Evolutionary conservation across 2,797 vertebrate genomes (phyloP).

Genomic region (Ceryle rudis): DNA sequence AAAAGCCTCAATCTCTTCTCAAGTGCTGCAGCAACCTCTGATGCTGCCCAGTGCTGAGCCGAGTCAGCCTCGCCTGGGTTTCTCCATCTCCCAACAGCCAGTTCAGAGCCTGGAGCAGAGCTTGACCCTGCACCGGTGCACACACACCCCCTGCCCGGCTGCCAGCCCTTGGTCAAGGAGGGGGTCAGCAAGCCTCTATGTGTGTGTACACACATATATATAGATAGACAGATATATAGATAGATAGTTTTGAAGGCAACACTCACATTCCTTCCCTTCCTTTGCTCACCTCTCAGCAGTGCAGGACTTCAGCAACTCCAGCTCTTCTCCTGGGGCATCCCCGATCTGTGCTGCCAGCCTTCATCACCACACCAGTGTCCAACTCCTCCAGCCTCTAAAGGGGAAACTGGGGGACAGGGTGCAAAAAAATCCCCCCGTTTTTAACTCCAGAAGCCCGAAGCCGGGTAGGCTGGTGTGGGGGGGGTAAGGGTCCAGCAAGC

Average conservation of each 20-base stretch:
- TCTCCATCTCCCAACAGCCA: not conserved
- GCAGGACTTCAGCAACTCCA: not conserved
- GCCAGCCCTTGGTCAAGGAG: too few relatives aligned
- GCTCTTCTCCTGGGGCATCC: not conserved
- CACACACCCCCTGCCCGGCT: too few relatives aligned
- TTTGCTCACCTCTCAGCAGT: not conserved
- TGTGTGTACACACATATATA: fast-evolving
- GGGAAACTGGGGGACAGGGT: not conserved
- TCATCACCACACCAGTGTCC: fast-evolving
- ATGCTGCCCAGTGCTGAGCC: fast-evolving
- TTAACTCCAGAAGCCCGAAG: not conserved
- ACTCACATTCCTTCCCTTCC: fast-evolving
- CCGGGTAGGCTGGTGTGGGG: not conserved
- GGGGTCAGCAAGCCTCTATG: not conserved
- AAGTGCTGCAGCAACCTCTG: not conserved
- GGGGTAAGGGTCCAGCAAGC: fast-evolving
- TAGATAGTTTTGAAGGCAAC: not conserved
- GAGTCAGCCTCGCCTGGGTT: not conserved
- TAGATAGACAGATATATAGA: not conserved
- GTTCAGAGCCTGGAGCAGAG: not conserved
- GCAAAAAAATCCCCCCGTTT: not conserved
- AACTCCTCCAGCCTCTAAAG: fast-evolving
- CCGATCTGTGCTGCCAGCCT: not conserved
- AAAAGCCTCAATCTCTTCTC: not conserved
- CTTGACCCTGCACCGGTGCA: not conserved